Conservation (phyloP, 2,113 vertebrate species). For the Phasianus colchicus region DNA sequence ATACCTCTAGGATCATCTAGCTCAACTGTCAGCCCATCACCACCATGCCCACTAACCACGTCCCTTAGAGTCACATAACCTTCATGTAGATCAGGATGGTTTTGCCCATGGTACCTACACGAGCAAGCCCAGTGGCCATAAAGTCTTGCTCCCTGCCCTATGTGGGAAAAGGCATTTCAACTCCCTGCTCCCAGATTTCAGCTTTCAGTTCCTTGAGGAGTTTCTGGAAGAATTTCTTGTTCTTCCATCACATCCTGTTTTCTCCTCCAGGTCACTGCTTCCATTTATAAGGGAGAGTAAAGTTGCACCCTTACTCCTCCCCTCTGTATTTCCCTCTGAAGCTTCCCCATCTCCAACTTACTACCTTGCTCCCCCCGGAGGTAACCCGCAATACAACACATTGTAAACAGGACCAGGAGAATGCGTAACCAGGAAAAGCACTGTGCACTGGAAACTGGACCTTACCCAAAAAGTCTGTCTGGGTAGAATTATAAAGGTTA, state of each 20-base stretch:
- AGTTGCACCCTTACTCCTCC: not conserved
- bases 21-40: no score
- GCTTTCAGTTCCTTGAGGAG: no score
- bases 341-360: not conserved
- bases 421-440: not conserved
- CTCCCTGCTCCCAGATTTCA: no score
- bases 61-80: no score
- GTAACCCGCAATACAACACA: not conserved
- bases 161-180: no score
- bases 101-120: no score
- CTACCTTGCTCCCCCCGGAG: conserved; percentile 1
- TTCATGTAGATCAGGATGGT: no score
- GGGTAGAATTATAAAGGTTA: no score
- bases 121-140: no score
- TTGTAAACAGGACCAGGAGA: not conserved
- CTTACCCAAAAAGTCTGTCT: not conserved
- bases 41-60: no score
- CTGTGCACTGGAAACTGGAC: not conserved
- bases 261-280: not conserved
- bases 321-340: not conserved
- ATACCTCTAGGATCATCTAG: no score
- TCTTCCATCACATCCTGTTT: not conserved
- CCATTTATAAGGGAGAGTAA: not conserved
- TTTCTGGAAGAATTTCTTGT: not conserved
- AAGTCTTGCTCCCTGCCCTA: no score